Evolutionary conservation across 2,113 vertebrate genomes (phyloP).

Genomic region (Pygoscelis adeliae): DNA sequence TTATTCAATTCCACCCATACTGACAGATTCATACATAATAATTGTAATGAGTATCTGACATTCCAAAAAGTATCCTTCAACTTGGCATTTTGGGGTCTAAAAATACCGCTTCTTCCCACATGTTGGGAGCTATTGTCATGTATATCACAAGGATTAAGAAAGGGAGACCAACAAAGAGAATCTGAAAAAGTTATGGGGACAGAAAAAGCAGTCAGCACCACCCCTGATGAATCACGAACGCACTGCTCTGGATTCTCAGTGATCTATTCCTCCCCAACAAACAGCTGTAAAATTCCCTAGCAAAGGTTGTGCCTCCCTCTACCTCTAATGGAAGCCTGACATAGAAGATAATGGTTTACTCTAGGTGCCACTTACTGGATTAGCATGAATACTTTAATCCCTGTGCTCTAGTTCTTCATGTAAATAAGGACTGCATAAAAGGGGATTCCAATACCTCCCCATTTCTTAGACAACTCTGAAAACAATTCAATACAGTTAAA

Average conservation of each 20-base stretch:
- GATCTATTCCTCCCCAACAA: neutral
- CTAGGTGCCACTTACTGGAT: neutral
- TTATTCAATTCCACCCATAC: neutral
- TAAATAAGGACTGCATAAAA: neutral
- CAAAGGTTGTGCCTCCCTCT: neutral
- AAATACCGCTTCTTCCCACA: neutral
- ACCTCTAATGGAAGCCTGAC: neutral
- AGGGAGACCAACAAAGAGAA: neutral
- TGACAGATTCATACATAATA: neutral
- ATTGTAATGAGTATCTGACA: neutral
- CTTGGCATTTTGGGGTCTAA: neutral
- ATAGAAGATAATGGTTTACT: neutral
- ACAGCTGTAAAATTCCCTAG: neutral
- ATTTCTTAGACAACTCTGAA: neutral
- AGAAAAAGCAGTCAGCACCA: neutral
- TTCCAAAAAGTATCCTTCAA: neutral
- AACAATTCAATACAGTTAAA: neutral
- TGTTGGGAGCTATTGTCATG: neutral
- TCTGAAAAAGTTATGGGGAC: neutral
- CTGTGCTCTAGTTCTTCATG: neutral
- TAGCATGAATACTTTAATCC: neutral
- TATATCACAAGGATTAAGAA: neutral
- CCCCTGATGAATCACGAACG: neutral
- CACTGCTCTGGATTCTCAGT: neutral
- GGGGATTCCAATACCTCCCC: neutral